Base-by-base conservation (phyloP, 2,797 vertebrate genomes). In the Sebastes itinus region DNA sequence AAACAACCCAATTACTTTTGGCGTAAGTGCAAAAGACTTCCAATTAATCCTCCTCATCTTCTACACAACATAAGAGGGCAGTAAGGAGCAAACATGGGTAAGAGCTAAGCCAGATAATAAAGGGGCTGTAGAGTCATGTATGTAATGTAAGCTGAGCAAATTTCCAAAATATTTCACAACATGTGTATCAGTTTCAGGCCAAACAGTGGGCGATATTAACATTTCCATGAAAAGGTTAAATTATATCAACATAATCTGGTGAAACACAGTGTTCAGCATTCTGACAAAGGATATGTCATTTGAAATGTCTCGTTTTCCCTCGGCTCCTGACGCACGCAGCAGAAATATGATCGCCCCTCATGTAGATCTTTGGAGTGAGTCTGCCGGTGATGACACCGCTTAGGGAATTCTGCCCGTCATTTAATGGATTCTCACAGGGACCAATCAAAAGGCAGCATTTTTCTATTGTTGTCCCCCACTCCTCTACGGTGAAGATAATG, bases 341-440 rank as follows among this genome's bases (percentile, higher is more conserved):
- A 62, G 82, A 85, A 82, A 90, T 59, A 72, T 16, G 61, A 89
- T 83, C 78, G 7, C 20, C n/a, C 49, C 65, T 69, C 38, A 71
- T 60, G 69, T 67, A 72, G 76, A 77, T 55, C 58, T 87, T 77
- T 35, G 22, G 20, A 62, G 77, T 11, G n/a, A 75, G 76, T 27
- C 62, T 71, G 71, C 33, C 69, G 56, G 76, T 61, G 67, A 86
- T 77, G 85, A 75, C 74, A 73, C 67, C 13, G 65, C 74, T 63
- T 2, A 8, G 82, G 86, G 85, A 90, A 87, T 89, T 87, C 78
- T 74, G 68, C 80, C 56, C 33, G 46, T 88, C 58, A 79, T 89
- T 82, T 90, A 88, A 90, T 84, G 67, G 73, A 85, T 68, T 79
- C 81, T 85, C 80, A 30, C 32, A 59, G 83, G 86, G 79, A 74